Conservation (phyloP, 2,113 vertebrate genomes). For the Xyrauchen texanus region DNA sequence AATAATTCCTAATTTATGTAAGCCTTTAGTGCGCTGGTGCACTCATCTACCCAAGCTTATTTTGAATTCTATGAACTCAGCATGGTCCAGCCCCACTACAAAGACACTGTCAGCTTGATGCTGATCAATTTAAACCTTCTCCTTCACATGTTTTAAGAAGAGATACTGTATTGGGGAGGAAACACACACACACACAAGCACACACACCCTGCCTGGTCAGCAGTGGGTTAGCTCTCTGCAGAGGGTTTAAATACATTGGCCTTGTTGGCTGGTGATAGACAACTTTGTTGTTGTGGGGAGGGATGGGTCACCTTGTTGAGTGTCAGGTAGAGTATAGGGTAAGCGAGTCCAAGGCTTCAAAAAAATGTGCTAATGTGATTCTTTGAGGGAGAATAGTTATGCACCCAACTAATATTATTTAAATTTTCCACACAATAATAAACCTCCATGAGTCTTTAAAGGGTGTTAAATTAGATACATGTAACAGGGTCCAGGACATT, state of each 20-base stretch:
- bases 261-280: slow-evolving; percentile 39
- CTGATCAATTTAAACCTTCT: slow-evolving; percentile 44
- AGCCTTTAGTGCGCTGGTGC: slow-evolving; percentile 26
- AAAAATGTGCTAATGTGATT: slow-evolving; percentile 37
- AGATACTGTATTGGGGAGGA: background rate
- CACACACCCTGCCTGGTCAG: background rate
- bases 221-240: slow-evolving; percentile 4
- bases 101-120: slow-evolving; percentile 44
- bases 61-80: slow-evolving; percentile 43
- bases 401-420: no score
- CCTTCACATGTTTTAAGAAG: slow-evolving; percentile 35
- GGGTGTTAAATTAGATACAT: no score
- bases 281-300: slow-evolving; percentile 1
- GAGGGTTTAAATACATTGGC: slow-evolving; percentile 3
- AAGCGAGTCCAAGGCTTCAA: no score
- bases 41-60: slow-evolving; percentile 35
- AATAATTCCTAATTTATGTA: slow-evolving; percentile 40
- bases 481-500: no score
- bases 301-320: background rate
- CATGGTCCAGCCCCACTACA: slow-evolving; percentile 41
- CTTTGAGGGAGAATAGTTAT: no score
- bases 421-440: no score
- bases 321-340: background rate
- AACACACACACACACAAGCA: background rate
- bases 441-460: no score